A percentile compares a stretch with the other conserved stretches of the same genome.
Evolutionary conservation across 2,888 invertebrate genomes (phyloP).

Genomic region (Caenorhabditis plicata): DNA sequence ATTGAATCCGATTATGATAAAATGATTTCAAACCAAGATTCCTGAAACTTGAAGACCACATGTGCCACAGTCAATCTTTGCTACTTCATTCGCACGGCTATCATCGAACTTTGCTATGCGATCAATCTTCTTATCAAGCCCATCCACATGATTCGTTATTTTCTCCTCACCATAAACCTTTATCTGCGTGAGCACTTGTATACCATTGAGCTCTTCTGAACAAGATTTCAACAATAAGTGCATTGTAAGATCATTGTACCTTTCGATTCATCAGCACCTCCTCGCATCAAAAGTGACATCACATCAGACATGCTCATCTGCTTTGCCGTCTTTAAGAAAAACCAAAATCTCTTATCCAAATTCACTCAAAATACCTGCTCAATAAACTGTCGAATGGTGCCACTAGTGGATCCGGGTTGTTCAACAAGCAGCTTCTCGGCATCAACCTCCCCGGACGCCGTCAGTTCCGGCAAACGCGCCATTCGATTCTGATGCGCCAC

Average conservation of each 20-base stretch:
- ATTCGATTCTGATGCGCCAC: conserved; percentile 77
- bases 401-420: conserved; percentile 69
- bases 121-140: conserved; percentile 15
- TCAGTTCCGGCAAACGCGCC: conserved; percentile 78
- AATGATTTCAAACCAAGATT: conserved; percentile 6
- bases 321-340: conserved; percentile 9
- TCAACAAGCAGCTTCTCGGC: conserved; percentile 83
- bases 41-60: conserved; percentile 37
- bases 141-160: conserved; percentile 19
- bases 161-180: conserved; percentile 24
- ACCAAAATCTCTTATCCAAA: neutral
- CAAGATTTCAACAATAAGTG: too few relatives aligned
- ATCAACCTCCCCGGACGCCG: conserved; percentile 84
- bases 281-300: conserved; percentile 18
- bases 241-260: conserved; percentile 14
- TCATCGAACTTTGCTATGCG: conserved; percentile 17
- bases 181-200: conserved; percentile 27
- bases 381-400: conserved; percentile 51
- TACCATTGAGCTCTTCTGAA: neutral
- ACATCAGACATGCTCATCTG: conserved; percentile 16
- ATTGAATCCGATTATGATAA: too few relatives aligned
- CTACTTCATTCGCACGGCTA: conserved; percentile 9
- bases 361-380: conserved; percentile 15
- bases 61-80: conserved; percentile 28
- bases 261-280: conserved; percentile 17